Base-by-base conservation (phyloP, 1,140 invertebrate genomes). In the Hirudo medicinalis region DNA sequence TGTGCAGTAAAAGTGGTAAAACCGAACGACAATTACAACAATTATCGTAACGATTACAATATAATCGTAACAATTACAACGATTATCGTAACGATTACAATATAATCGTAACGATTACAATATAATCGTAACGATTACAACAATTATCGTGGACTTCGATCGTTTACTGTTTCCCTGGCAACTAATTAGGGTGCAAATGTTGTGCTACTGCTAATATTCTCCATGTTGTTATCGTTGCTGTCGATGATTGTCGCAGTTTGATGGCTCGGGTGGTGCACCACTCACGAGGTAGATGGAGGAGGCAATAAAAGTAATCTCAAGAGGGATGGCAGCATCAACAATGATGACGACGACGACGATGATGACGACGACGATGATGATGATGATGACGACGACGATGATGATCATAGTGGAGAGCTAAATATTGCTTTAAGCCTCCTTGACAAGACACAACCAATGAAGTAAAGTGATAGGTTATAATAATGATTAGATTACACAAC, bases 401-500 rank as follows among this genome's bases (percentile, higher is more conserved):
- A 36, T 36, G 2, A 36, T 36, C 6, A 36, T 36, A 3, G 32
- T 36, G 6, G 32, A 6, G 32, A 36, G 32, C 32, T 36, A 2
- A 36, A 36, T 36, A 36, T 36, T 2, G 6, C 32, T 36, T 36
- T 36, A 36, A 3, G 32, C 2, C 32, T 36, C 32, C 32, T 57
- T 57, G 9, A 57, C 25, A n/a, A 57, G 25, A 20, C 54, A 20
- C 54, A 57, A 57, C 9, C 25, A 9, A 4, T 57, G 5, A 57
- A 57, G 25, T 57, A 57, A 57, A 20, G n/a, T n/a, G n/a, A n/a
- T n/a, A n/a, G n/a, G n/a, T 25, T n/a, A 57, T 57, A n/a, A 57
- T 6, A 36, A 36, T 6, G 32, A 36, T 36, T 36, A 36, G 6
- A 57, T 57, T 25, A 25, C 5, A n/a, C 9, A 57, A 57, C n/a